Evolutionary conservation across 2,888 invertebrate genomes (phyloP).

Genomic region (Napeogenes inachia): DNA sequence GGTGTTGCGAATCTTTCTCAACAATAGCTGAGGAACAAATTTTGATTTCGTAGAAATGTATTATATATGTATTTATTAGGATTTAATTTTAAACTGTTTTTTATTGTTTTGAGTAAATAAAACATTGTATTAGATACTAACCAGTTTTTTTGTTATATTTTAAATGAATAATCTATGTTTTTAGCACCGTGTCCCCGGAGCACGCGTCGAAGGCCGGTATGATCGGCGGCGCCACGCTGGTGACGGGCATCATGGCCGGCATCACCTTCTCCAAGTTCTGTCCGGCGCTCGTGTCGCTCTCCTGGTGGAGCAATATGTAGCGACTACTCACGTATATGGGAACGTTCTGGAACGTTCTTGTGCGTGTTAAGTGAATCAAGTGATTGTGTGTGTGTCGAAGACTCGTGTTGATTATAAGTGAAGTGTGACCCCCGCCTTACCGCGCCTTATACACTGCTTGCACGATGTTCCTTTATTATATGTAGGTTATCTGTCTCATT

Average conservation of each 20-base stretch:
- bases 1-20: too few species aligned
- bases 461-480: conserved; percentile 13
- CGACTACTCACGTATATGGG: conserved; percentile 43
- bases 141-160: neutral
- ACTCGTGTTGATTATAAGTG: conserved; percentile 16
- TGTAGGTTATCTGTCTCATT: neutral
- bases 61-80: too few species aligned
- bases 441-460: conserved; percentile 18
- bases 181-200: conserved; percentile 87
- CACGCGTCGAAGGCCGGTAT: conserved; percentile 93
- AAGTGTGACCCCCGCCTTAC: conserved; percentile 20
- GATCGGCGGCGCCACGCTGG: conserved; percentile 95
- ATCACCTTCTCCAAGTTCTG: conserved; percentile 84
- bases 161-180: conserved; percentile 37
- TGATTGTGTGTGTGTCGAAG: conserved; percentile 8
- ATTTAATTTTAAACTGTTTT: too few species aligned
- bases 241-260: conserved; percentile 93
- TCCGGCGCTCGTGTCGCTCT: conserved; percentile 76
- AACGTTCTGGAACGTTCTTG: conserved; percentile 47
- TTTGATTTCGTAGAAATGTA: too few species aligned
- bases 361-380: conserved; percentile 32
- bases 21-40: too few species aligned
- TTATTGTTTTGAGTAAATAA: too few species aligned
- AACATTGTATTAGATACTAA: too few species aligned
- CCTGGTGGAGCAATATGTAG: conserved; percentile 51